Conservation (phyloP, 1,140 invertebrate species). For the Calosoma granatense region DNA sequence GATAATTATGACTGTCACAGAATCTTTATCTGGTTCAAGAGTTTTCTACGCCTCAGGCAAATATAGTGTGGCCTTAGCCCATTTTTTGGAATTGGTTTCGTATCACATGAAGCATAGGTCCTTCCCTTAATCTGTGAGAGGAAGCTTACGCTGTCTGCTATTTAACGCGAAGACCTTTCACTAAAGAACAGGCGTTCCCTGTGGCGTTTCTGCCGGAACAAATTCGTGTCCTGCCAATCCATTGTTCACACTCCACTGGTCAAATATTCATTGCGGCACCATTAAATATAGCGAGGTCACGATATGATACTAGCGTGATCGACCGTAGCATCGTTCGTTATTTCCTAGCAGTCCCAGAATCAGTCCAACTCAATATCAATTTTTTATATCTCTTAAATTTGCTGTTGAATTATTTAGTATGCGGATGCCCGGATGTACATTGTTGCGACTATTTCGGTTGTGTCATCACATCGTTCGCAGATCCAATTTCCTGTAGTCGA, state of each 20-base stretch:
- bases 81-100: background rate
- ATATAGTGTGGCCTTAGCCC: background rate
- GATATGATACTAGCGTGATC: background rate
- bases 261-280: background rate
- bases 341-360: background rate
- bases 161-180: conserved; percentile 9
- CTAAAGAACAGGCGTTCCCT: background rate
- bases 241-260: background rate
- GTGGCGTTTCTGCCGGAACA: background rate
- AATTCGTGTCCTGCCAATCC: background rate
- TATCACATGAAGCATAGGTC: background rate
- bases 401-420: background rate
- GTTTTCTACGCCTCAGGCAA: background rate
- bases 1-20: too few relatives aligned
- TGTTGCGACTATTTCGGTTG: too few relatives aligned
- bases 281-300: background rate
- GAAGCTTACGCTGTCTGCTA: conserved; percentile 9
- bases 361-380: background rate
- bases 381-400: background rate
- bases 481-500: too few relatives aligned
- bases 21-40: too few relatives aligned
- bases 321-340: background rate
- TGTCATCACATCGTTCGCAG: too few relatives aligned
- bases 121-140: background rate
- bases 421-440: background rate